Evolutionary conservation across 2,888 invertebrate genomes (phyloP), one percentile per base, ranked within the genome.

Genomic region (Mylabris sibirica): DNA sequence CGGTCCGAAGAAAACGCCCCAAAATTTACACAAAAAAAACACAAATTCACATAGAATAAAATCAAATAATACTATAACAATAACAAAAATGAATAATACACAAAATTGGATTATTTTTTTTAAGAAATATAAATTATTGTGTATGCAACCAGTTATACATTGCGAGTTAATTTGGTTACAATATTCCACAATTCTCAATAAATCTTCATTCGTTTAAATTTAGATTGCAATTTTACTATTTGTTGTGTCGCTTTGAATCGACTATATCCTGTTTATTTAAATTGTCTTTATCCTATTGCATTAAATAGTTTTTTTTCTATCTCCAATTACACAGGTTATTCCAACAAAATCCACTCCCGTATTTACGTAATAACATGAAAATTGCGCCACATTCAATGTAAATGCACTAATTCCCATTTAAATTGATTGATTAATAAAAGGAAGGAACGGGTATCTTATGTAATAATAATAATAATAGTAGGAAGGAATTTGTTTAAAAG

Each of bases 161-260:
- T 17, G 0, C 17, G 3, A 22, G 3, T 12, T 22, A 53, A 53
- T 22, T 53, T 22, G 6, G 11, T 11, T 53, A 22, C 22, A 53
- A 22, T 53, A 53, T 53, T 22, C 22, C 53, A 12, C 22, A 53
- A 53, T 53, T 53, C n/a, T 41, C 24, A 61, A 61, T 61, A 61
- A 61, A 61, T 61, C 61, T 61, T 61, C 61, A 61, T 61, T 61
- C 30, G 12, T 34, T 17, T 34, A 38, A 26, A 61, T 61, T 61
- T 61, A 17, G 35, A 35, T 61, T 14, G 61, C 35, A 61, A 61
- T 61, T 61, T 61, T 41, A 30, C 35, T 61, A 61, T 61, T 41
- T 24, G 20, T 24, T 38, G 17, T 24, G 17, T 61, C 9, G 17
- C 60, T 60, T 61, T 61, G 61, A 61, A 61, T 61, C 38, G 61